Percentiles rank a stretch among this genome's conserved stretches.
Evolutionary conservation across 2,113 vertebrate species (phyloP).

Genomic region (Meles meles): DNA sequence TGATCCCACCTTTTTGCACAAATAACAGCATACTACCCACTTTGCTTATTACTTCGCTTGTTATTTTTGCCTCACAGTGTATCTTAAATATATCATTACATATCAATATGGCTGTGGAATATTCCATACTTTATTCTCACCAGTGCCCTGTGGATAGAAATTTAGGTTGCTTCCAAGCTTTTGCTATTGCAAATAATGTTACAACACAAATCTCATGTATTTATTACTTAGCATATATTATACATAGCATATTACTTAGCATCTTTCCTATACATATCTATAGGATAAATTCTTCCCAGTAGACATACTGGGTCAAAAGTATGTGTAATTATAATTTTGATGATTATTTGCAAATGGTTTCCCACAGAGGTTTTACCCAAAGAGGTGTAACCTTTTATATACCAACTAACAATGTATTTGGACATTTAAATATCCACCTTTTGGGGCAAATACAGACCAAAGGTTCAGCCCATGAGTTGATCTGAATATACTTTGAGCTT

Average conservation of each 20-base stretch:
- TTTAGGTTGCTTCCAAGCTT: not conserved
- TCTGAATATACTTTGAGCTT: not conserved
- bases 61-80: not conserved
- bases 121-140: constrained; percentile 19
- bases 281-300: not conserved
- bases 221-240: not conserved
- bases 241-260: not conserved
- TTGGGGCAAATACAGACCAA: not conserved
- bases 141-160: not conserved
- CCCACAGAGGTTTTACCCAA: not conserved
- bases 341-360: constrained; percentile 11
- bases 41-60: not conserved
- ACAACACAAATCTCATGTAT: not conserved
- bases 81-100: not conserved
- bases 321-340: not conserved
- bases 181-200: not conserved
- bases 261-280: not conserved
- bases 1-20: not conserved
- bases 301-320: not conserved
- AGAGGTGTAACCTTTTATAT: not conserved
- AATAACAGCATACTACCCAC: not conserved
- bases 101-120: not conserved
- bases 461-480: not conserved
- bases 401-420: not conserved
- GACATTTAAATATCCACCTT: not conserved